phyloP scores from a whole-genome alignment of 2,888 invertebrate species.

The Ethmia dodecea region DNA sequence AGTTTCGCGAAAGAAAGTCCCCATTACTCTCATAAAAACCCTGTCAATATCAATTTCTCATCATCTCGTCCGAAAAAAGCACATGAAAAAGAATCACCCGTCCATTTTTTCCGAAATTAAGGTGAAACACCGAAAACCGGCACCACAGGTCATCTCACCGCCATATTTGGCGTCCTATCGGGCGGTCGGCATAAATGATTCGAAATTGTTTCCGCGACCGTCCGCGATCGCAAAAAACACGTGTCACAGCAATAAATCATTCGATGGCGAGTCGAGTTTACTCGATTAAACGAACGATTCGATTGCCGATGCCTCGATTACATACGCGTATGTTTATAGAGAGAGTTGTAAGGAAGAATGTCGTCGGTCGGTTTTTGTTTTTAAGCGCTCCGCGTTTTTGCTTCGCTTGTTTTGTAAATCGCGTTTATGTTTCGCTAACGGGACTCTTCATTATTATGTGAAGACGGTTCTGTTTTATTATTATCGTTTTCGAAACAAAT shows the following conservation, averaged over 20 bases:
- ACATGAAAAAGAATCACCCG: conserved; percentile 31
- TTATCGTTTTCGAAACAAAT: no score
- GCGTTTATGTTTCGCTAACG: conserved; percentile 8
- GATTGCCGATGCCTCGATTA: conserved; percentile 66
- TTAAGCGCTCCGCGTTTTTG: conserved; percentile 27
- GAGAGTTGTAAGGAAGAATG: conserved; percentile 69
- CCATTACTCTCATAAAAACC: conserved; percentile 27
- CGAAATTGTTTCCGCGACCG: conserved; percentile 72
- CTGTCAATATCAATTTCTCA: conserved; percentile 56
- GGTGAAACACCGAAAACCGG: conserved; percentile 55
- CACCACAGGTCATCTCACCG: conserved; percentile 32
- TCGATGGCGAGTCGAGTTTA: conserved; percentile 60
- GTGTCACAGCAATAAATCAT: conserved; percentile 75
- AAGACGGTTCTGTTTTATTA: no score
- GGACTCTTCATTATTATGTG: conserved; percentile 4
- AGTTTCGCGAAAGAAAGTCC: conserved; percentile 9
- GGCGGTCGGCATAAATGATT: conserved; percentile 71
- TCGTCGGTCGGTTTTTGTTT: conserved; percentile 55
- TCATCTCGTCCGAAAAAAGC: conserved; percentile 31
- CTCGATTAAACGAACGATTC: conserved; percentile 70
- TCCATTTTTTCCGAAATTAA: conserved; percentile 54
- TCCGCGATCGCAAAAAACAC: conserved; percentile 62
- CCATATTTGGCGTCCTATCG: conserved; percentile 52
- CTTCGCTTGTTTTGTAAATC: conserved; percentile 16
- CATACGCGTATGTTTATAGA: conserved; percentile 55